These are phyloP conservation scores for Taenioides sp. DNA, from an alignment of 2,797 vertebrate genomes.

Conservation along the genomic window DNA sequence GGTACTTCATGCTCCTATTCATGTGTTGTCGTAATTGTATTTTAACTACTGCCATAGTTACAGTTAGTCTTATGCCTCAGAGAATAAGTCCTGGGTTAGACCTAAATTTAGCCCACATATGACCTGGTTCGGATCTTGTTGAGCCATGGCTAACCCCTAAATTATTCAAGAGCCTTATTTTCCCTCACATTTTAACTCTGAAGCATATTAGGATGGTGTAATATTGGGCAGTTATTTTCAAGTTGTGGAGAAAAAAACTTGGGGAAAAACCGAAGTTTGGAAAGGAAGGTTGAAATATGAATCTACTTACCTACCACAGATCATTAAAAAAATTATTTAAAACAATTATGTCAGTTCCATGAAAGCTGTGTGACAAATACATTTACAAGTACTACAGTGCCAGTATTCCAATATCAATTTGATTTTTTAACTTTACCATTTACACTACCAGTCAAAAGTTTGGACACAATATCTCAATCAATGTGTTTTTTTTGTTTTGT, in stretches of 20 bases:
- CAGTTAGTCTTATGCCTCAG: background rate
- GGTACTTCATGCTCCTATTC: too few relatives aligned
- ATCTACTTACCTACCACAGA: background rate
- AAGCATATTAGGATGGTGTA: background rate
- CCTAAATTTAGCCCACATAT: conserved; percentile 2
- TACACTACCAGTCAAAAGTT: too few relatives aligned
- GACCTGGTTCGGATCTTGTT: conserved; percentile 2
- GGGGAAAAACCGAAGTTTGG: background rate
- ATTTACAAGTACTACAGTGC: too few relatives aligned
- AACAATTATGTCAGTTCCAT: background rate
- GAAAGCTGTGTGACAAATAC: background rate
- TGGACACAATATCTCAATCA: too few relatives aligned
- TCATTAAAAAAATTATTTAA: too few relatives aligned
- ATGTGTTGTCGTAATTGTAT: too few relatives aligned
- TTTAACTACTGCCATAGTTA: background rate
- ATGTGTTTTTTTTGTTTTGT: too few relatives aligned
- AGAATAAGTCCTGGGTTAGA: conserved; percentile 1
- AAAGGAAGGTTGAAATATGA: background rate
- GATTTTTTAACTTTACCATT: too few relatives aligned
- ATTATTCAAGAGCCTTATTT: conserved; percentile 7
- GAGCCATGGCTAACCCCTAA: background rate
- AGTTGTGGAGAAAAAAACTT: background rate
- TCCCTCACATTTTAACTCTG: background rate
- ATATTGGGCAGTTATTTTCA: background rate
- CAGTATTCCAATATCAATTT: too few relatives aligned